Evolutionary conservation across 2,888 invertebrate genomes (phyloP), one percentile per base, ranked within the genome.

Genomic region (Autographa pulchrina): DNA sequence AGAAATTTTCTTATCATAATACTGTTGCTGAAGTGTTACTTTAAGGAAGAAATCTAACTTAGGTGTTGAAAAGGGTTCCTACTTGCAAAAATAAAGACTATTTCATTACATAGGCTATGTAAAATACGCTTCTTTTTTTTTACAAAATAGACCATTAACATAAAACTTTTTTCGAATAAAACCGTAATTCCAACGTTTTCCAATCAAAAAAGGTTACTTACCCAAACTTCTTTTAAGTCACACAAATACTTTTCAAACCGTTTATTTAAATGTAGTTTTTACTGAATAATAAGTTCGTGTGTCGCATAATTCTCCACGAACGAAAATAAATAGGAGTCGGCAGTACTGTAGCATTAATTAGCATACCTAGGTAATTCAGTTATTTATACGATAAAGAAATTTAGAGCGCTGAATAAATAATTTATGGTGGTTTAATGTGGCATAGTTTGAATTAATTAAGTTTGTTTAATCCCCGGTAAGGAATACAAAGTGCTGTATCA

Each of bases 371-470:
- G 68, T 32, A 58, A 35, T 62, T 67, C 68, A 67, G 62, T 62
- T 79, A 76, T 67, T 72, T 77, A 75, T 65, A 66, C 72, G 75
- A 78, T 74, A 78, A 83, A 82, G 82, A 75, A 83, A 81, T 81
- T 83, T 80, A 78, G 71, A 83, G 73, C 82, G 63, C 68, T 18
- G 73, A 71, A 81, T 83, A 72, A 74, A 31, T 81, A 74, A 81
- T 78, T 81, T 78, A 81, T 72, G 72, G 71, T 62, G 65, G 65
- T 52, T 78, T 62, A 52, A 52, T 60, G 65, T 38, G 77, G 62
- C 69, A 74, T 68, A 71, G 70, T 83, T 73, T 81, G 68, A 70
- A 73, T 81, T 72, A 68, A 83, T 81, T 75, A 65, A 13, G 20
- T 73, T 72, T 60, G 70, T 70, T 78, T 66, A 81, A 81, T 70